Base-by-base conservation (phyloP, 1,140 invertebrate species). In the Scylla paramamosain region DNA sequence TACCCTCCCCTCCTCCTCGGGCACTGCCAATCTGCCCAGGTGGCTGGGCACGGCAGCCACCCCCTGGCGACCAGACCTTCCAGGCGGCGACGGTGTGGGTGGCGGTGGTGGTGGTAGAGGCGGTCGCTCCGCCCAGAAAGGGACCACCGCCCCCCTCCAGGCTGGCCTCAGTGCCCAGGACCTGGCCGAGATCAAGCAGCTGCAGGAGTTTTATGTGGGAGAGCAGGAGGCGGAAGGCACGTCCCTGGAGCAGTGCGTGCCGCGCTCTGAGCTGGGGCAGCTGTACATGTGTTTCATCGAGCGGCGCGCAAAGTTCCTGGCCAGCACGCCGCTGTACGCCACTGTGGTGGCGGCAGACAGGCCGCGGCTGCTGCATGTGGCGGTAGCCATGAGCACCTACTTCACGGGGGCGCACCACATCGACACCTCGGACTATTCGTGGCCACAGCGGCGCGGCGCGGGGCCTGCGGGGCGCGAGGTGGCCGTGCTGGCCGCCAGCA, bases 321-420 rank as follows among this genome's bases (percentile, higher is more conserved):
- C 82, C 10, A 90, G 59, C 39, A 94, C 93, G 20, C 89, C 89
- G n/a, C 88, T 77, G 16, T 94, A 94, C 93, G 46, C n/a, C 59
- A 94, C 88, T 14, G n/a, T 94, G 77, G 93, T 59, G 2, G 20
- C 29, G 39, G n/a, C 32, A 0, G 93, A 94, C 14, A 88, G 93
- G 3, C 39, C 59, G 59, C 67, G 48, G 25, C 93, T 90, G n/a
- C 93, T 94, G 59, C 88, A 91, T 39, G 48, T 88, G 20, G 93
- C 93, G n/a, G 93, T 94, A 59, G 88, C 93, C 88, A 94, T 94
- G 93, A 91, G 93, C 67, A 94, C 93, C 45, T 94, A 94, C 93
- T 84, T 84, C 93, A 94, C 67, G 3, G 93, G 93, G 16, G 93
- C 93, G 14, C 93, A 91, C 25, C 93, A 91, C 89, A 94, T 94